phyloP scores from a whole-genome alignment of 1,140 invertebrate genomes.

The Araneus ventricosus region DNA sequence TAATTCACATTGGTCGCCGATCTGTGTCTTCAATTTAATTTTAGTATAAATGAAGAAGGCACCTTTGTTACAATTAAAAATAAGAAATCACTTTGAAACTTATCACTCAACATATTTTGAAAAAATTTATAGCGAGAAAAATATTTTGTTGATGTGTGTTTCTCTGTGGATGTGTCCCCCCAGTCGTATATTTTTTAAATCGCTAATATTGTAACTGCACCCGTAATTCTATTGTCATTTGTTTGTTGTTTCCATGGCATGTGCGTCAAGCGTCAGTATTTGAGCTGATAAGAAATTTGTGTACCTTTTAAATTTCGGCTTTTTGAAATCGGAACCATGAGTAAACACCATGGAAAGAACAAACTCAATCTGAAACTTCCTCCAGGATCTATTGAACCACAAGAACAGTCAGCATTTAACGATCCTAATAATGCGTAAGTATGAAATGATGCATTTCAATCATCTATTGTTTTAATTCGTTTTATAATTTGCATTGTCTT shows the following conservation, averaged over 20 bases:
- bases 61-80: no score
- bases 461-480: no score
- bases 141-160: not conserved
- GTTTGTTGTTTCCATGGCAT: slow-evolving; percentile 70
- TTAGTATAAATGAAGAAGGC: no score
- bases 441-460: not conserved
- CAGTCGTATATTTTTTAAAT: not conserved
- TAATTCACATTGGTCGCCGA: no score
- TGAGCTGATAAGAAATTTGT: not conserved
- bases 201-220: not conserved
- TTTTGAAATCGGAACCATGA: slow-evolving; percentile 56
- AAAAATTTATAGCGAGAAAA: not conserved
- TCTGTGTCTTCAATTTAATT: no score
- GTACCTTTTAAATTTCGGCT: not conserved
- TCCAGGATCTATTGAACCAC: slow-evolving; percentile 90
- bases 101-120: not conserved
- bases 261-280: slow-evolving; percentile 20
- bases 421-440: slow-evolving; percentile 84
- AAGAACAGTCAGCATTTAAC: slow-evolving; percentile 85
- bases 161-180: no score
- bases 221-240: not conserved
- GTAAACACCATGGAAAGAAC: slow-evolving; percentile 84
- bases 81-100: no score
- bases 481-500: no score
- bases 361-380: slow-evolving; percentile 95